Evolutionary conservation across 2,797 vertebrate genomes (phyloP).

Genomic region (Somateria mollissima): DNA sequence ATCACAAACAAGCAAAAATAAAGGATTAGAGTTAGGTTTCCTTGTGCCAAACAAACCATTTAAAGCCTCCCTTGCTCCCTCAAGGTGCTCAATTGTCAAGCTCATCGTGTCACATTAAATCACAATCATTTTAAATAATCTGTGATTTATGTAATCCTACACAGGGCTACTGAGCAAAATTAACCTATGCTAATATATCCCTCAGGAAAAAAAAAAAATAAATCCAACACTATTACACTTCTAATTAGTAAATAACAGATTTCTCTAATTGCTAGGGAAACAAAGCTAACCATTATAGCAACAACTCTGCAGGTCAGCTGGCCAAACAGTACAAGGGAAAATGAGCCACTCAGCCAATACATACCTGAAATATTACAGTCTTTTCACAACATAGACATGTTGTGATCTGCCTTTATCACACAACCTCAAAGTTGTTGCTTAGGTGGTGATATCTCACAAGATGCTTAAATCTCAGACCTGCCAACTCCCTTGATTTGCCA

Average conservation of each 20-base stretch:
- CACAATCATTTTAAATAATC: not conserved
- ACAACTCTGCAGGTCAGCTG: not conserved
- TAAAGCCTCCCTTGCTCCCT: not conserved
- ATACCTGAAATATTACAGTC: not conserved
- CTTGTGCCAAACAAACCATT: not conserved
- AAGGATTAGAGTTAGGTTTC: not conserved
- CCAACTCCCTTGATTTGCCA: not conserved
- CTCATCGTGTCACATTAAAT: not conserved
- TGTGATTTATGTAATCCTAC: not conserved
- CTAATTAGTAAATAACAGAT: slow-evolving; percentile 8
- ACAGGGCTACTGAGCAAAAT: not conserved
- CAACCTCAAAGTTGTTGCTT: not conserved
- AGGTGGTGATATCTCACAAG: not conserved
- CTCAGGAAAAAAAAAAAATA: not conserved
- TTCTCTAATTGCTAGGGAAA: slow-evolving; percentile 13
- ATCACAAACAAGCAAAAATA: not conserved
- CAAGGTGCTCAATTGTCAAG: not conserved
- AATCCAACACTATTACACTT: not conserved
- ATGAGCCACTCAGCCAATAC: not conserved
- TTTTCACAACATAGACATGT: not conserved
- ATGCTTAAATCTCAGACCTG: not conserved
- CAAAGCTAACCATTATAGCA: not conserved
- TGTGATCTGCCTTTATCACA: not conserved
- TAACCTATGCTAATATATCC: not conserved
- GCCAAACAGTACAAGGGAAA: not conserved